Base-by-base conservation (phyloP, 53 echinoderm and acorn worm species). In the Mesocentrotus franciscanus region DNA sequence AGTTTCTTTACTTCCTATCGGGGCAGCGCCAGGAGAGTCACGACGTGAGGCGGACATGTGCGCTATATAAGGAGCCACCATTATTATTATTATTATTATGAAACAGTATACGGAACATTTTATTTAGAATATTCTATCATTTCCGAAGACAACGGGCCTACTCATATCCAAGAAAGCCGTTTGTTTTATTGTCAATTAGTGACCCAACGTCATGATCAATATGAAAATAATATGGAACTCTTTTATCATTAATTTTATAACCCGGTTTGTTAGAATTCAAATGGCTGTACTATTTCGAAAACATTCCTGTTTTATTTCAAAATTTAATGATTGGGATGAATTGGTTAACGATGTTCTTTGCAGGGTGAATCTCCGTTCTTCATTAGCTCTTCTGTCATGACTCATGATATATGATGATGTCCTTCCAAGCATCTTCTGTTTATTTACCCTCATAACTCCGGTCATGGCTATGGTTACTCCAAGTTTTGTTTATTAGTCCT, bases 371-470 rank as follows among this genome's bases (percentile, higher is more conserved):
- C 9, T 17, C 39, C 15, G 20, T 35, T 39, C 17, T 18, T 39
- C 39, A 39, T 18, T 36, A 36, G 8, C 39, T 3, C 79, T 6
- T 13, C 15, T 61, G n/a, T n/a, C n/a, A 29, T 72, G 8, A 27
- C 29, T 29, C 11, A 35, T 27, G 79, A 79, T 79, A 39, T 79
- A 79, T 79, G 18, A 79, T n/a, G 85, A 85, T n/a, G 85, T 57
- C 85, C 56, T 85, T 85, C 85, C 8, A 85, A 26, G 57, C 2
- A 85, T 85, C 85, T 56, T 85, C 85, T 85, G 58, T 87, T 87
- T 87, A 87, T 87, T 87, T 87, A 26, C 58, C 87, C 27, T 87
- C 87, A 87, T 87, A 87, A 87, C n/a, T 58, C 87, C 87, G 87
- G 87, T 87, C 87, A 87, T 87, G 87, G 87, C 58, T 87, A 14